These are phyloP conservation scores for Rhynchomys soricoides DNA, from an alignment of 2,113 vertebrate genomes.

Conservation along the genomic window DNA sequence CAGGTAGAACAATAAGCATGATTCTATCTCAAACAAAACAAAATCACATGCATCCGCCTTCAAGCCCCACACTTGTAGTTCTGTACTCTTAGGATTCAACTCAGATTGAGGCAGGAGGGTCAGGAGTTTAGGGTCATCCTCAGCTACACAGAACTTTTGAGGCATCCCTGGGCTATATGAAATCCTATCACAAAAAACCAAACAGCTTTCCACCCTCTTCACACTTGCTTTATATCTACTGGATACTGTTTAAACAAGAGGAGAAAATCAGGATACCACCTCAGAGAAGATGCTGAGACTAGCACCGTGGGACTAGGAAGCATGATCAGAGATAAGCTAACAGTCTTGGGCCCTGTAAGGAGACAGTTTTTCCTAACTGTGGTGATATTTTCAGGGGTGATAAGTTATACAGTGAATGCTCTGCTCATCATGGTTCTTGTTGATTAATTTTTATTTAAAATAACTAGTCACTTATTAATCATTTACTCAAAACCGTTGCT, in stretches of 20 bases:
- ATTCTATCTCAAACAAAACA: not conserved
- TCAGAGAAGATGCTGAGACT: not conserved
- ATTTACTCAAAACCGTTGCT: constrained; percentile 23
- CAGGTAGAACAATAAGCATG: not conserved
- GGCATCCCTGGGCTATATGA: not conserved
- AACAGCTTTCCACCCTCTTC: not conserved
- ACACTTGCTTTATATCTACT: constrained; percentile 10
- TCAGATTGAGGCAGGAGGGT: not conserved
- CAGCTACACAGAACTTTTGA: not conserved
- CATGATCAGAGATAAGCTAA: not conserved
- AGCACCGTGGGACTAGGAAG: not conserved
- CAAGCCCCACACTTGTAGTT: not conserved
- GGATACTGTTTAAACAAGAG: constrained; percentile 1
- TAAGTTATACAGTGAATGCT: not conserved
- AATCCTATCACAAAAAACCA: not conserved
- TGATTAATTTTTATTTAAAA: constrained; percentile 57
- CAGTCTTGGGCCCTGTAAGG: not conserved
- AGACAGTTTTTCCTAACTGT: not conserved
- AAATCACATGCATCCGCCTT: not conserved
- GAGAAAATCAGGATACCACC: not conserved
- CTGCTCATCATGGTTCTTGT: constrained; percentile 34
- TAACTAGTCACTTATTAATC: constrained; percentile 33
- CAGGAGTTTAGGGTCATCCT: not conserved
- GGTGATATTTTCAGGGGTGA: not conserved
- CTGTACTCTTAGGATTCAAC: not conserved